Base-by-base conservation (phyloP, 2,888 invertebrate species). In the Patella pellucida region DNA sequence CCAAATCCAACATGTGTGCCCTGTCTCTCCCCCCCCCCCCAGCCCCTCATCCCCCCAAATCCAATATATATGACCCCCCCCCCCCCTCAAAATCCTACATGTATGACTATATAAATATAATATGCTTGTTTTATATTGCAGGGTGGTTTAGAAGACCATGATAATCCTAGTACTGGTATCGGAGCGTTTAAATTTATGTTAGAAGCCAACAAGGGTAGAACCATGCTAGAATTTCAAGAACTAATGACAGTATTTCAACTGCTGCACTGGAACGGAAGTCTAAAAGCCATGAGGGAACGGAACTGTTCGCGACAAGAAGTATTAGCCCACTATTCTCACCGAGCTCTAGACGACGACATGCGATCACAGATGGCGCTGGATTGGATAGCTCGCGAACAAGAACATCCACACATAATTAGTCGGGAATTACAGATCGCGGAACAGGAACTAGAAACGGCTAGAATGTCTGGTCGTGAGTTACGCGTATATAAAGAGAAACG, bases 201-300 rank as follows among this genome's bases (percentile, higher is more conserved):
- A 81, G 93, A 94, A 85, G 92, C 93, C 76, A 94, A 94, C 89
- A 93, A 92, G 79, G 93, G 93, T 0, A 94, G 96, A 82, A 97
- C 97, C 73, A 97, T 97, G 97, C 93, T 97, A 82, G 97, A 97
- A 91, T 97, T 97, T 92, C 97, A 97, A 92, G 97, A 97, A 91
- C 92, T 97, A 87, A 97, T 97, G 97, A 97, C 97, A n/a, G 97
- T 97, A 71, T 97, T 97, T 92, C 97, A 97, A 92, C 93, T 97
- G 83, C 93, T 97, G 73, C 97, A 97, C 92, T 97, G 97, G 97
- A 97, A 97, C 91, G 97, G 97, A n/a, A 96, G 96, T 83, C 92
- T 97, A 85, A 96, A 97, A 86, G 97, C 97, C 69, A 97, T 97
- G 97, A 93, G 97, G 70, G 97, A 97, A 91, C 93, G 97, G 69